Conservation (phyloP, 1,140 invertebrate species). For the Hesperophylax magnus region DNA sequence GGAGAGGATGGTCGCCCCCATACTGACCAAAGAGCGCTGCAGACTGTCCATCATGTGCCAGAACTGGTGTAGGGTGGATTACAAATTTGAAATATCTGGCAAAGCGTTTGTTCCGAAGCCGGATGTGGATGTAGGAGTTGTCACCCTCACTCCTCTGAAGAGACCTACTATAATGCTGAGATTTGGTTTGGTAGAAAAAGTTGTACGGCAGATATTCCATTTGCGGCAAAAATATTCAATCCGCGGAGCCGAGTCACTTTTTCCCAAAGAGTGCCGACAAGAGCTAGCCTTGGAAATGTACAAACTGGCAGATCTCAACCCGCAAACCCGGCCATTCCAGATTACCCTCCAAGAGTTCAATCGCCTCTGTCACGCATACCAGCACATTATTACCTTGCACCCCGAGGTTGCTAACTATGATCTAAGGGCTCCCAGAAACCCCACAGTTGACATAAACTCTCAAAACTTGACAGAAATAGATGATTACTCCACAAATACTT, state of each 20-base stretch:
- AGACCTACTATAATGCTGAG: conserved; percentile 84
- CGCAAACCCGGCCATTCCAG: conserved; percentile 77
- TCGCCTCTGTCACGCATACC: conserved; percentile 83
- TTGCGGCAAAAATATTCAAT: conserved; percentile 89
- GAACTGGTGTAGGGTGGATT: conserved; percentile 86
- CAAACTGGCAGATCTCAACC: conserved; percentile 81
- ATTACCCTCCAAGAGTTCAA: conserved; percentile 86
- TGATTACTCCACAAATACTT: too few relatives aligned
- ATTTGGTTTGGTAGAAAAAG: conserved; percentile 93
- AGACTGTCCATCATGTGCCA: conserved; percentile 96
- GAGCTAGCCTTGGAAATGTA: conserved; percentile 80
- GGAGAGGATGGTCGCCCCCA: conserved; percentile 87
- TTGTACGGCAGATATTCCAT: conserved; percentile 88
- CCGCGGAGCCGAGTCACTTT: conserved; percentile 80
- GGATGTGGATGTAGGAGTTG: conserved; percentile 96
- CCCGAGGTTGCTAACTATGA: conserved; percentile 81
- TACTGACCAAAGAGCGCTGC: conserved; percentile 79
- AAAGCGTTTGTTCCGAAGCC: conserved; percentile 93
- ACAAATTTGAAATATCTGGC: conserved; percentile 92
- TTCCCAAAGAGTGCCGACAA: conserved; percentile 79
- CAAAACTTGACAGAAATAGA: not conserved
- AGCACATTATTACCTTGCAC: conserved; percentile 78
- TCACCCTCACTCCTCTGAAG: conserved; percentile 86
- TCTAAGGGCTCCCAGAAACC: conserved; percentile 73
- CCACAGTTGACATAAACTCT: not conserved